Conservation (phyloP, 2,113 vertebrate species). For the Rhinolophus ferrumequinum region DNA sequence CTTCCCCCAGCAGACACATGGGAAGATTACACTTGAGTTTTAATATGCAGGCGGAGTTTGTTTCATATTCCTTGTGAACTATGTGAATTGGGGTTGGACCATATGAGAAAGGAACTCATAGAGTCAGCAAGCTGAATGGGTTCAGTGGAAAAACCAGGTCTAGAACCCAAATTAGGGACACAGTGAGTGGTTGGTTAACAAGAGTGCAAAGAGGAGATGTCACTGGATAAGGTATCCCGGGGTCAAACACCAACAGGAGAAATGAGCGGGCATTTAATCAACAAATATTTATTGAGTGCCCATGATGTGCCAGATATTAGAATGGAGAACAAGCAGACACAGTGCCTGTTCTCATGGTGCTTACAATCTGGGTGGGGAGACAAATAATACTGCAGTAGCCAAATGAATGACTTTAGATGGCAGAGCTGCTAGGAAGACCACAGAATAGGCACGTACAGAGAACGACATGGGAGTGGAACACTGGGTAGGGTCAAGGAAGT, state of each 20-base stretch:
- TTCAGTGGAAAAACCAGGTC: background rate
- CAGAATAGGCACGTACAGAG: background rate
- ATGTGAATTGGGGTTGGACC: background rate
- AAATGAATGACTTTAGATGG: background rate
- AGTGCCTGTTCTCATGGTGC: background rate
- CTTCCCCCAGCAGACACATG: background rate
- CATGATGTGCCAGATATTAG: background rate
- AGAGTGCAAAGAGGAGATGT: background rate
- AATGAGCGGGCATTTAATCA: background rate
- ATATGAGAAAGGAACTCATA: background rate
- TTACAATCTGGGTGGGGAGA: background rate
- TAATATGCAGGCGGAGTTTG: background rate
- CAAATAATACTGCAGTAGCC: background rate
- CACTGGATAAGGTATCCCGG: background rate
- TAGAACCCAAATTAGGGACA: background rate
- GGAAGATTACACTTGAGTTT: background rate
- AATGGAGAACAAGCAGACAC: background rate
- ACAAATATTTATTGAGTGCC: background rate
- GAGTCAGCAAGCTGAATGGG: background rate
- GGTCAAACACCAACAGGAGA: background rate
- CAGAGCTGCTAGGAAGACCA: background rate
- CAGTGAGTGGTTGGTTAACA: background rate
- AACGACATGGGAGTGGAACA: background rate
- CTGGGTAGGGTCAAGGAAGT: background rate
- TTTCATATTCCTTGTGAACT: background rate